A percentile compares a stretch with the other conserved stretches of the same genome.
Conservation (phyloP, 2,888 invertebrate genomes). For the Latrodectus hesperus region DNA sequence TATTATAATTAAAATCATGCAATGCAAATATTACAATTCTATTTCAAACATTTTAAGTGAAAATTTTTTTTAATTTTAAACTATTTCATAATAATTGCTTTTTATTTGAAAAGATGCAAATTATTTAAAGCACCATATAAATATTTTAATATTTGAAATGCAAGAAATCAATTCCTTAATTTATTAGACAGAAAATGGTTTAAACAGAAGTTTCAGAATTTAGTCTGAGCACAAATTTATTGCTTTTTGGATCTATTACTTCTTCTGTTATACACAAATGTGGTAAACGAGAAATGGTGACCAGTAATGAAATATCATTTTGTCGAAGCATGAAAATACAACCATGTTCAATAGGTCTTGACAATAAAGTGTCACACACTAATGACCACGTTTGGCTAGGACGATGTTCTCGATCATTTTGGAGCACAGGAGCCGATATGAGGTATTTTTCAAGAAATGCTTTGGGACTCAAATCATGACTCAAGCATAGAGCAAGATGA, state of each 20-base stretch:
- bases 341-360: constrained; percentile 87
- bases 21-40: too few relatives aligned
- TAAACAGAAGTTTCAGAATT: constrained; percentile 98
- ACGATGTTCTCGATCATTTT: constrained; percentile 85
- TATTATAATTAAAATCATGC: too few relatives aligned
- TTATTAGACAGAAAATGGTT: constrained; percentile 24
- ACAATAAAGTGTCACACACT: constrained; percentile 92
- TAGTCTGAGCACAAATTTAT: constrained; percentile 93
- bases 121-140: constrained; percentile 49
- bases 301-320: constrained; percentile 92
- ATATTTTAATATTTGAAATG: background rate
- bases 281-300: constrained; percentile 89
- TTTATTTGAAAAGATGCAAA: background rate
- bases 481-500: constrained; percentile 92
- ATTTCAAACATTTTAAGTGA: too few relatives aligned
- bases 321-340: constrained; percentile 93
- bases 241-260: constrained; percentile 95
- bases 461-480: constrained; percentile 93
- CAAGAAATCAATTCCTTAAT: background rate
- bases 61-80: too few relatives aligned
- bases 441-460: constrained; percentile 97
- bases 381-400: constrained; percentile 96
- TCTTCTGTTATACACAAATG: constrained; percentile 97
- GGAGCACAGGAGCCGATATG: constrained; percentile 87
- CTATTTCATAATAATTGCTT: too few relatives aligned